A percentile compares a stretch with the other conserved stretches of the same genome.
phyloP scores from a whole-genome alignment of 2,113 vertebrate species.

The Tupaia chinensis region DNA sequence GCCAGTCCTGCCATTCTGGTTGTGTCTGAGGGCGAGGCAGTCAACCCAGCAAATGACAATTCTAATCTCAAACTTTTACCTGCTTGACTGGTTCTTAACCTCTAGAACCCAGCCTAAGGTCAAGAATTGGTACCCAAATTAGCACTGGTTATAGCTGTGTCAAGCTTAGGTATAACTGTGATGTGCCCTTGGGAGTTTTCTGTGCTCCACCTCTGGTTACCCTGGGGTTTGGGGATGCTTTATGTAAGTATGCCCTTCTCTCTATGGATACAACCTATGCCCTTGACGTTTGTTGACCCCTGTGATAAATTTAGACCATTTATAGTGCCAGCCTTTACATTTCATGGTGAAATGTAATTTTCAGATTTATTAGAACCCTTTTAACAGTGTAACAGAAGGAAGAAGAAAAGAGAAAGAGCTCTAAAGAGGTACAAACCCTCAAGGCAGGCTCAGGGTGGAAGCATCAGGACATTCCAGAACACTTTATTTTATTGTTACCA shows the following conservation, averaged over 20 bases:
- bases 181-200: neutral
- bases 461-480: too few species aligned
- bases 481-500: neutral
- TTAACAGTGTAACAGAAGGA: constrained; percentile 11
- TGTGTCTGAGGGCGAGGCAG: neutral
- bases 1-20: neutral
- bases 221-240: neutral
- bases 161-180: too few species aligned
- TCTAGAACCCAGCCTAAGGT: neutral
- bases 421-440: neutral
- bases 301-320: constrained; percentile 27
- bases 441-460: neutral
- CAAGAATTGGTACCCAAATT: neutral
- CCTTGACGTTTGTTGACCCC: neutral
- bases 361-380: constrained; percentile 44
- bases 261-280: neutral
- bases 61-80: constrained; percentile 4
- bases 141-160: too few species aligned
- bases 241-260: neutral
- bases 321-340: constrained; percentile 46
- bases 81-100: constrained; percentile 8
- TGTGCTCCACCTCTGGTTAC: neutral
- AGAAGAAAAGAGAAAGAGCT: neutral
- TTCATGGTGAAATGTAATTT: constrained; percentile 21
- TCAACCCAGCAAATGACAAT: neutral